phyloP scores from a whole-genome alignment of 2,888 invertebrate genomes.

The Smittia aterrima region DNA sequence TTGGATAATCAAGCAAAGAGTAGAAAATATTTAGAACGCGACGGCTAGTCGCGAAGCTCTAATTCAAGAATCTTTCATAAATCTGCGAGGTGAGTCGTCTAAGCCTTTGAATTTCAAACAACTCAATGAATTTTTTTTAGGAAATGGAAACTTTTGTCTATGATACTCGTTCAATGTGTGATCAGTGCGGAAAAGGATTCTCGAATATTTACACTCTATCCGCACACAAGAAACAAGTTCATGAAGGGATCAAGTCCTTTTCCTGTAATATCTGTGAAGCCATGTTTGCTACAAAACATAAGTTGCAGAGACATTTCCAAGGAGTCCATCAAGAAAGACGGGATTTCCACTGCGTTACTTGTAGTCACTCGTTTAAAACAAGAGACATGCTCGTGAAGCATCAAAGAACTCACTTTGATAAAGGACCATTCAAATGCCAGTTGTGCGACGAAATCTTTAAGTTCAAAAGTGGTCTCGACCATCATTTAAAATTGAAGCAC shows the following conservation, averaged over 20 bases:
- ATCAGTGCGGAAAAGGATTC: slow-evolving; percentile 5
- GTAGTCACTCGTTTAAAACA: slow-evolving; percentile 9
- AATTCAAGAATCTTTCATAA: too few species aligned
- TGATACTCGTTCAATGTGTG: slow-evolving; percentile 2
- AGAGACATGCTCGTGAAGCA: slow-evolving; percentile 28
- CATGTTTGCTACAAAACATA: slow-evolving; percentile 1
- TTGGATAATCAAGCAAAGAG: too few species aligned
- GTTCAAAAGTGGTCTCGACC: slow-evolving; percentile 13
- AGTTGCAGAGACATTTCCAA: not conserved
- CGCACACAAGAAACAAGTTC: slow-evolving; percentile 14
- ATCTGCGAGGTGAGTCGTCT: too few species aligned
- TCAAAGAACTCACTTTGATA: slow-evolving; percentile 15
- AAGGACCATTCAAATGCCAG: not conserved
- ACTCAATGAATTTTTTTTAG: too few species aligned
- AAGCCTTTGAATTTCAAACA: too few species aligned
- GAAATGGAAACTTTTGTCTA: too few species aligned
- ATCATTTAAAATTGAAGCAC: slow-evolving; percentile 25
- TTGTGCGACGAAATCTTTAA: slow-evolving; percentile 8
- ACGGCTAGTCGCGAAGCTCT: too few species aligned
- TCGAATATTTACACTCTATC: slow-evolving; percentile 19
- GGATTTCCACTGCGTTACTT: not conserved
- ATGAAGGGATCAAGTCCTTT: not conserved
- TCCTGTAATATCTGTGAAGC: not conserved
- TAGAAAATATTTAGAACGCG: too few species aligned
- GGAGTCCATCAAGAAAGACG: not conserved